phyloP scores from a whole-genome alignment of 2,888 invertebrate genomes.

The Pasiphila rectangulata region DNA sequence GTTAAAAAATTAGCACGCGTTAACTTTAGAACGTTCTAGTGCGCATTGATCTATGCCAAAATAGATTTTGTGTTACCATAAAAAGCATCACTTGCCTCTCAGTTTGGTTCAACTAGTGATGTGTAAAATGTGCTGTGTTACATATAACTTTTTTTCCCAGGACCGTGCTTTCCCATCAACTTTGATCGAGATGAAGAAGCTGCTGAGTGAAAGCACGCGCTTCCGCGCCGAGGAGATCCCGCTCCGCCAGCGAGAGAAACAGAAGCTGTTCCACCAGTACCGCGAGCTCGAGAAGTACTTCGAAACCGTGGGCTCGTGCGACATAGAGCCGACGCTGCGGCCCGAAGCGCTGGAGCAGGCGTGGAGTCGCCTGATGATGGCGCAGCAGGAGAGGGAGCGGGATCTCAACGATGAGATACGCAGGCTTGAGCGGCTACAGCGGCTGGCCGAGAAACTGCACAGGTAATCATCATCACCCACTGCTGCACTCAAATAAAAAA shows the following conservation, averaged over 20 bases:
- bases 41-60: too few species aligned
- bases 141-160: conserved; percentile 52
- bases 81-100: too few species aligned
- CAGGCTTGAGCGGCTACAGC: conserved; percentile 93
- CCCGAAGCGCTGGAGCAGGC: conserved; percentile 92
- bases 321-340: conserved; percentile 92
- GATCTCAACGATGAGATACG: conserved; percentile 95
- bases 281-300: conserved; percentile 93
- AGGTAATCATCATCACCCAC: conserved; percentile 55
- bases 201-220: conserved; percentile 93
- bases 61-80: too few species aligned
- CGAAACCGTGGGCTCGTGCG: conserved; percentile 92
- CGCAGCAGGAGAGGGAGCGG: conserved; percentile 94
- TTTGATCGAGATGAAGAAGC: conserved; percentile 96
- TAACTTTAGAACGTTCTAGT: too few species aligned
- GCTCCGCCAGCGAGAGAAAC: conserved; percentile 93
- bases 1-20: too few species aligned
- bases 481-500: background rate
- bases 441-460: conserved; percentile 95
- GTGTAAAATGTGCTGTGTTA: background rate
- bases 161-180: conserved; percentile 96
- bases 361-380: conserved; percentile 93
- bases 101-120: too few species aligned
- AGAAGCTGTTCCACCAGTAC: conserved; percentile 92
- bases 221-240: conserved; percentile 98